A percentile compares a stretch with the other conserved stretches of the same genome.
phyloP scores from a whole-genome alignment of 2,797 vertebrate genomes.

The Eospalax fontanierii region DNA sequence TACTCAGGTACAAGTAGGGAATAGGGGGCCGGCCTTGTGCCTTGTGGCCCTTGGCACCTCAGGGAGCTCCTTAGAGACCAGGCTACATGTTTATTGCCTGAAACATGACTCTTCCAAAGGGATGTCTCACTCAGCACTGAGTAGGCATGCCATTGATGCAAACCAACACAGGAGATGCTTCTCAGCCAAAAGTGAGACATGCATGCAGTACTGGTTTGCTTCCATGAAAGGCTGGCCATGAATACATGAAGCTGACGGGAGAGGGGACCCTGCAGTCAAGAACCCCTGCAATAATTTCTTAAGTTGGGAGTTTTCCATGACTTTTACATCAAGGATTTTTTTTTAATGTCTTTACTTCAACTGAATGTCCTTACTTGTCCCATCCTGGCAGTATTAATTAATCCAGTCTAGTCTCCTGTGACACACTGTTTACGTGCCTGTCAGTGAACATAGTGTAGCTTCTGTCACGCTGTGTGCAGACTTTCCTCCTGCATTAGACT shows the following conservation, averaged over 20 bases:
- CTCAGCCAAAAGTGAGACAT: fast-evolving
- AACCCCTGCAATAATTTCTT: neutral
- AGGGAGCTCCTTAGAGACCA: neutral
- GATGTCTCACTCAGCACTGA: fast-evolving
- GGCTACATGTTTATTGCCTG: neutral
- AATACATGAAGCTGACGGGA: neutral
- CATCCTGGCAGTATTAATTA: neutral
- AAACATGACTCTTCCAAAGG: no score
- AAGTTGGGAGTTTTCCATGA: neutral
- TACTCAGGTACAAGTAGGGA: neutral
- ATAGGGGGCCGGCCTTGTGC: no score
- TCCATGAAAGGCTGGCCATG: neutral
- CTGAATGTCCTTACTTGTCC: neutral
- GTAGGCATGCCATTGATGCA: neutral
- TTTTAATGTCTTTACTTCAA: neutral
- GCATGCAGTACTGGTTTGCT: neutral
- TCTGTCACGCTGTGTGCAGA: neutral
- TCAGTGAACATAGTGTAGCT: fast-evolving
- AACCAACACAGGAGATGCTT: neutral
- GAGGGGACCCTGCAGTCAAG: neutral
- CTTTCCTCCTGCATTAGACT: no score
- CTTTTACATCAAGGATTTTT: neutral
- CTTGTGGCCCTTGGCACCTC: neutral
- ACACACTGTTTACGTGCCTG: fast-evolving
- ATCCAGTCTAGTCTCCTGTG: fast-evolving